Conservation (phyloP, 2,113 vertebrate species). For the Felis chaus region DNA sequence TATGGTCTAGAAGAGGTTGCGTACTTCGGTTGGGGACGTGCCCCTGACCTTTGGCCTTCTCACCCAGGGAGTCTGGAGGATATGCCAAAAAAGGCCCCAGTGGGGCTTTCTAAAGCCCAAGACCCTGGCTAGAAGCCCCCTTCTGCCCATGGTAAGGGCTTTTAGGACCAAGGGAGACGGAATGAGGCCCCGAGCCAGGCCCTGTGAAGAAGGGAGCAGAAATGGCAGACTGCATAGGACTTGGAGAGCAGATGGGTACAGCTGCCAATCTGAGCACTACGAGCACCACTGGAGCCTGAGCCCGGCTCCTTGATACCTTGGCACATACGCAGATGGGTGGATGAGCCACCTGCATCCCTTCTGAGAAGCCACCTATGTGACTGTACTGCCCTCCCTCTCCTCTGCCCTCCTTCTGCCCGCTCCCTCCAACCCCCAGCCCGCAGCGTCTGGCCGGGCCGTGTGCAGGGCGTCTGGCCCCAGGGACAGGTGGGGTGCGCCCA, state of each 20-base stretch:
- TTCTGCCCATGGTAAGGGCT: neutral
- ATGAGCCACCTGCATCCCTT: neutral
- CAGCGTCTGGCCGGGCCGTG: slow-evolving; percentile 71
- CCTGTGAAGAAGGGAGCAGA: neutral
- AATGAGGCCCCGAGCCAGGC: neutral
- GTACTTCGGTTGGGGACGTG: no score
- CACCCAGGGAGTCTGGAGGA: fast-evolving
- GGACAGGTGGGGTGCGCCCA: slow-evolving; percentile 77
- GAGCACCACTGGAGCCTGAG: neutral
- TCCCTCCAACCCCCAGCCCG: neutral
- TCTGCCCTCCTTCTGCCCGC: neutral
- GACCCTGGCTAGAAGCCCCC: neutral
- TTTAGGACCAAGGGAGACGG: neutral
- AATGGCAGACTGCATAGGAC: neutral
- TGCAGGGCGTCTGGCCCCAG: slow-evolving; percentile 79
- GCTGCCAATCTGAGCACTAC: neutral
- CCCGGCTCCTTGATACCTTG: neutral
- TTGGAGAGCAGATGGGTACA: fast-evolving
- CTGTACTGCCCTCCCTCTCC: neutral
- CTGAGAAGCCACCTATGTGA: neutral
- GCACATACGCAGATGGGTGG: neutral
- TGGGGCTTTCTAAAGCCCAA: neutral
- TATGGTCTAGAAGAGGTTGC: neutral
- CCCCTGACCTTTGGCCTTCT: neutral
- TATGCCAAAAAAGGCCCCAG: neutral